Conservation (phyloP, 2,797 vertebrate species). For the Sphenopsis melanotis region DNA sequence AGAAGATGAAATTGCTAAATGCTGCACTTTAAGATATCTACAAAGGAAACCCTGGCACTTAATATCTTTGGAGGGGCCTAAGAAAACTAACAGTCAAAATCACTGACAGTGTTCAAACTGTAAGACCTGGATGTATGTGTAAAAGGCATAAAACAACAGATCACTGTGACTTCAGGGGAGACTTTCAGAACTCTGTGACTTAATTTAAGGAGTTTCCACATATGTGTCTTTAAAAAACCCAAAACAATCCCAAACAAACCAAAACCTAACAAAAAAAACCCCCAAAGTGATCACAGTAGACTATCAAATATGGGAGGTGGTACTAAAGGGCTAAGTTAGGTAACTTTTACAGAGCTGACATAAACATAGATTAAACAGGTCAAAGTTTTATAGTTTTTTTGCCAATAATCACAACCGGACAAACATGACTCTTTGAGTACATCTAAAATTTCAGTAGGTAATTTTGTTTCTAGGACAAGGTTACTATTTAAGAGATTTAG, state of each 20-base stretch:
- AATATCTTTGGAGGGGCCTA: neutral
- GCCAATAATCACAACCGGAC: neutral
- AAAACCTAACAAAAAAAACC: neutral
- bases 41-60: neutral
- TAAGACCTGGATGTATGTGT: neutral
- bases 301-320: neutral
- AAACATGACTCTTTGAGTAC: neutral
- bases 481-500: neutral
- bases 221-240: neutral
- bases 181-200: neutral
- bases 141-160: neutral
- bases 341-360: neutral
- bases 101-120: neutral
- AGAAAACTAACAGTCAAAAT: neutral
- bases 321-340: neutral
- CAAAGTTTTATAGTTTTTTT: slow-evolving; percentile 4
- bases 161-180: neutral
- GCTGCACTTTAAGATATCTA: neutral
- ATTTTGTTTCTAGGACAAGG: neutral
- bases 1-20: neutral
- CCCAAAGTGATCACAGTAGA: neutral
- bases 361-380: neutral
- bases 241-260: neutral
- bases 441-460: neutral
- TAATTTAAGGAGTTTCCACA: neutral